Percentiles rank a stretch among this genome's conserved stretches.
These are phyloP conservation scores for Bombus sylvicola DNA, from an alignment of 1,140 invertebrate genomes.

Conservation along the genomic window DNA sequence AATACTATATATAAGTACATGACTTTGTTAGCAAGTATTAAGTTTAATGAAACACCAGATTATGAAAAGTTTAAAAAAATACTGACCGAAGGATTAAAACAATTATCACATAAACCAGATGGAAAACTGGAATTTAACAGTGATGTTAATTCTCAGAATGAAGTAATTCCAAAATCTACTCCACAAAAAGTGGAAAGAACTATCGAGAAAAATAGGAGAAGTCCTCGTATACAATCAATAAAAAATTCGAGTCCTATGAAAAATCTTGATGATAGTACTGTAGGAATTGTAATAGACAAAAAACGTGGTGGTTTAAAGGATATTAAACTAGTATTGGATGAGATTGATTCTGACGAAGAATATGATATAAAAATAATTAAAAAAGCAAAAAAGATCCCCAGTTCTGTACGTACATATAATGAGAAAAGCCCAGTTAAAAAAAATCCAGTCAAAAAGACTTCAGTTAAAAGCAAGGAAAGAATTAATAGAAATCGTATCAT, in stretches of 20 bases:
- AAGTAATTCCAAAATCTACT: conserved; percentile 23
- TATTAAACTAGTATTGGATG: conserved; percentile 70
- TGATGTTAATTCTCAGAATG: neutral
- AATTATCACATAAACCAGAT: conserved; percentile 71
- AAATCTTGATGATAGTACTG: conserved; percentile 71
- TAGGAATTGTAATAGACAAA: conserved; percentile 74
- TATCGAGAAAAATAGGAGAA: conserved; percentile 42
- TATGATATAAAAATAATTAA: conserved; percentile 78
- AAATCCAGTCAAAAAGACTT: conserved; percentile 27
- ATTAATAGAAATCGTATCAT: neutral
- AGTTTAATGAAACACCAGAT: conserved; percentile 76
- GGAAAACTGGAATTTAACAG: conserved; percentile 75
- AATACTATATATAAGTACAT: conserved; percentile 73
- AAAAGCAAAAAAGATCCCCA: conserved; percentile 62
- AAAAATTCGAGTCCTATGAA: conserved; percentile 39
- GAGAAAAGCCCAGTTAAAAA: conserved; percentile 47
- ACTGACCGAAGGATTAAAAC: conserved; percentile 72
- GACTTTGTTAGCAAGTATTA: conserved; percentile 64
- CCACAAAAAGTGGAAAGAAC: conserved; percentile 57
- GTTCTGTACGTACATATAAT: conserved; percentile 8
- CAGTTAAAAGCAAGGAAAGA: conserved; percentile 44
- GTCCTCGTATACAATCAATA: conserved; percentile 55
- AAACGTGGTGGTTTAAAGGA: conserved; percentile 73
- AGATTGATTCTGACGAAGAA: conserved; percentile 75
- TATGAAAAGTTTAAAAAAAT: conserved; percentile 77